Evolutionary conservation across 1,140 invertebrate genomes (phyloP).

Genomic region (Philotrypesis tridentata): DNA sequence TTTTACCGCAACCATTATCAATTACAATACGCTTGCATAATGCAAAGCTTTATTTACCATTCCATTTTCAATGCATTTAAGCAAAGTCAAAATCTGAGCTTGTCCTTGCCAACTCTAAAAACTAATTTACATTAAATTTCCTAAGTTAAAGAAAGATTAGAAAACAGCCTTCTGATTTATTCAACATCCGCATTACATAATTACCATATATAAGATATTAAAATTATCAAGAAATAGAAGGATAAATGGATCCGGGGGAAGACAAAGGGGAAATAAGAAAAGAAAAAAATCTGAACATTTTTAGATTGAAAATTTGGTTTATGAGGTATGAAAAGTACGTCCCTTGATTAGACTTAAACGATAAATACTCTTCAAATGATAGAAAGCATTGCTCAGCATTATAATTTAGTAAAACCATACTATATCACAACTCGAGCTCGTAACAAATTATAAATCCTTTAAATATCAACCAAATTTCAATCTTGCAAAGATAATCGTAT

Average conservation of each 20-base stretch:
- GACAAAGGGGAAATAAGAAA: not conserved
- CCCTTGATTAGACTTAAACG: not conserved
- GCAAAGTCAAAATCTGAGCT: not conserved
- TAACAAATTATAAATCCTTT: not conserved
- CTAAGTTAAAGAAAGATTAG: constrained; percentile 40
- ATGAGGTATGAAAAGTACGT: not conserved
- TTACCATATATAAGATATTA: constrained; percentile 9
- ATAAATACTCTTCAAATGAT: not conserved
- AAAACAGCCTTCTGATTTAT: constrained; percentile 67
- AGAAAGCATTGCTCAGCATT: not conserved
- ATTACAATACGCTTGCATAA: not conserved
- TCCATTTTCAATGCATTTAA: not conserved
- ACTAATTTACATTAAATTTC: constrained; percentile 21
- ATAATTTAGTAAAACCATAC: not conserved
- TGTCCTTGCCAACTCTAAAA: not conserved
- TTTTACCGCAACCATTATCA: not conserved
- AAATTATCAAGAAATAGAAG: not conserved
- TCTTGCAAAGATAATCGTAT: not conserved
- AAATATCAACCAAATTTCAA: not conserved
- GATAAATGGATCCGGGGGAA: not conserved
- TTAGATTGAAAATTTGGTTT: not conserved
- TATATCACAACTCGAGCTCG: no score
- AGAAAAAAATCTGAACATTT: not conserved
- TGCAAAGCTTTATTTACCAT: not conserved
- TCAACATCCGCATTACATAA: constrained; percentile 39